Conservation (phyloP, 1,140 invertebrate species). For the Cherax quadricarinatus region DNA sequence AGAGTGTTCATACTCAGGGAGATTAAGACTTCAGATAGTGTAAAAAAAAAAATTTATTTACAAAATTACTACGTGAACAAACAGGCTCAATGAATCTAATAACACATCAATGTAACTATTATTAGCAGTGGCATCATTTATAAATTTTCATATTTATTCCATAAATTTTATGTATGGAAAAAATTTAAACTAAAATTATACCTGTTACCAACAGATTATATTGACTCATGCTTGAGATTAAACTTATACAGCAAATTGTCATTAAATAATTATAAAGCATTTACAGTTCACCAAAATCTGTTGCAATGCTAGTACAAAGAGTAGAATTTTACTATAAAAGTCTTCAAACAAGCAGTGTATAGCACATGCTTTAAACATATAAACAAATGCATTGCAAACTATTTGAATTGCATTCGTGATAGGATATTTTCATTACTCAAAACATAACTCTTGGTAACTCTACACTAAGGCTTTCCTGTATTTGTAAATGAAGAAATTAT, state of each 20-base stretch:
- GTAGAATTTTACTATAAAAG: no score
- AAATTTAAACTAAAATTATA: background rate
- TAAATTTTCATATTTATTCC: background rate
- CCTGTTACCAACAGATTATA: background rate
- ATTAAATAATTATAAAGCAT: background rate
- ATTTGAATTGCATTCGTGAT: no score
- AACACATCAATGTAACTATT: background rate
- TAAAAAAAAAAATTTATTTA: background rate
- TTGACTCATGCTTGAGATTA: background rate
- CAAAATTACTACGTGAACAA: background rate
- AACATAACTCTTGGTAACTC: no score
- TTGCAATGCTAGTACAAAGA: no score
- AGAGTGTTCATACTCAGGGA: no score
- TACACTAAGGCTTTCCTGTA: no score
- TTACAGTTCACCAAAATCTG: no score
- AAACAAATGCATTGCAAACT: no score
- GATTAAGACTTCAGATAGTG: background rate
- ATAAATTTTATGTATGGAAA: background rate
- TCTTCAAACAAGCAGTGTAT: no score
- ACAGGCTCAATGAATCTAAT: background rate
- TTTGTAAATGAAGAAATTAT: no score
- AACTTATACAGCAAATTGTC: background rate
- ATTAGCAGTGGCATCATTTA: background rate
- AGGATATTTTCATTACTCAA: no score
- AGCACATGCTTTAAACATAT: no score